A percentile compares a stretch with the other conserved stretches of the same genome.
phyloP scores from a whole-genome alignment of 2,888 invertebrate genomes.

The Meteorus colon region DNA sequence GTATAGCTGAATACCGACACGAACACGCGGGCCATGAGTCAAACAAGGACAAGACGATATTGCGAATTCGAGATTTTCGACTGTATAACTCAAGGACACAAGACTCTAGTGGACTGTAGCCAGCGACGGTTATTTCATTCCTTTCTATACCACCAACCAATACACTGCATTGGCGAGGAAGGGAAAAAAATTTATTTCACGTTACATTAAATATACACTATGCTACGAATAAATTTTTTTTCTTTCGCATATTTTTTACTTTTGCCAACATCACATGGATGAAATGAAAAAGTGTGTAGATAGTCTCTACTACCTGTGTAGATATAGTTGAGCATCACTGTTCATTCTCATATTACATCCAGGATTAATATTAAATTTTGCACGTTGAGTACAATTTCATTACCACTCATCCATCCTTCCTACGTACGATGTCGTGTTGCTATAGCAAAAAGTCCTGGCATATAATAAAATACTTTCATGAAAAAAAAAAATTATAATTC shows the following conservation, averaged over 20 bases:
- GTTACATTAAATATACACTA: slow-evolving; percentile 9
- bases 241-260: background rate
- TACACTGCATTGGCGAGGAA: slow-evolving; percentile 22
- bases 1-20: slow-evolving; percentile 25
- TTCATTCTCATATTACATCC: slow-evolving; percentile 56
- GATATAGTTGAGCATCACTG: background rate
- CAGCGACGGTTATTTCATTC: background rate
- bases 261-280: background rate
- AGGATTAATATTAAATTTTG: slow-evolving; percentile 72
- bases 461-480: slow-evolving; percentile 60
- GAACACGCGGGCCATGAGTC: slow-evolving; percentile 37
- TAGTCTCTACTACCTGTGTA: background rate
- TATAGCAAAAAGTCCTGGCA: slow-evolving; percentile 41
- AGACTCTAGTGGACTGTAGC: slow-evolving; percentile 24
- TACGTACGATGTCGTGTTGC: slow-evolving; percentile 50
- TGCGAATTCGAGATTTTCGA: slow-evolving; percentile 47
- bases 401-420: slow-evolving; percentile 55
- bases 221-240: slow-evolving; percentile 19
- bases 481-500: slow-evolving; percentile 60
- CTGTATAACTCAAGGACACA: slow-evolving; percentile 42
- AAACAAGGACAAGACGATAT: slow-evolving; percentile 50
- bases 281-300: background rate
- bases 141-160: slow-evolving; percentile 14
- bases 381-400: slow-evolving; percentile 71
- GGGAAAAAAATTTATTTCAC: slow-evolving; percentile 28